These are phyloP conservation scores for Atta colombica DNA, from an alignment of 1,140 invertebrate genomes.

Conservation along the genomic window DNA sequence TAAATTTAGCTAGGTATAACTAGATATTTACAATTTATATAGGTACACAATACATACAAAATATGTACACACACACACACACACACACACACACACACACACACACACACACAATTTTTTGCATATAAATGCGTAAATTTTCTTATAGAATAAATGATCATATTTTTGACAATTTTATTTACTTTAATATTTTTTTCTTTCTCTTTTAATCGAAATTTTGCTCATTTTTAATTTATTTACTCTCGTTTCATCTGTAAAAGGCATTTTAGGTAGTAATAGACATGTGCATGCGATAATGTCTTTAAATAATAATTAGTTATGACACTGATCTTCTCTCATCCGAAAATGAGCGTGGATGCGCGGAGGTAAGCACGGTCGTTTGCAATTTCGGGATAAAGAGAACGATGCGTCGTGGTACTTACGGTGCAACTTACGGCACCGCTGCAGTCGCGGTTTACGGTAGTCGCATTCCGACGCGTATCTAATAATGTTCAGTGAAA, in stretches of 20 bases:
- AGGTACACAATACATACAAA: too few species aligned
- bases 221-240: slow-evolving; percentile 7
- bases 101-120: neutral
- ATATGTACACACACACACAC: too few species aligned
- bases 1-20: too few species aligned
- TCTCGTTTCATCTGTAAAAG: neutral
- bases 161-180: neutral
- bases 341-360: neutral
- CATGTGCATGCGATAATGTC: neutral
- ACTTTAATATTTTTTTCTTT: neutral
- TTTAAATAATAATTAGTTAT: slow-evolving; percentile 13
- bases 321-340: neutral
- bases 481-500: slow-evolving; percentile 86
- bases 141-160: neutral
- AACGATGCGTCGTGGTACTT: slow-evolving; percentile 35
- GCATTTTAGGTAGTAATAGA: neutral
- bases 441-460: slow-evolving; percentile 77
- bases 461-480: slow-evolving; percentile 85
- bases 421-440: slow-evolving; percentile 63
- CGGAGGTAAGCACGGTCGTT: neutral
- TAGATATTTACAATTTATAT: too few species aligned
- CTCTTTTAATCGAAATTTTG: neutral
- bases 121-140: neutral
- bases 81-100: too few species aligned
- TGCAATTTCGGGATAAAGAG: slow-evolving; percentile 40